Conservation (phyloP, 2,797 vertebrate species). For the Acipenser transmontanus region DNA sequence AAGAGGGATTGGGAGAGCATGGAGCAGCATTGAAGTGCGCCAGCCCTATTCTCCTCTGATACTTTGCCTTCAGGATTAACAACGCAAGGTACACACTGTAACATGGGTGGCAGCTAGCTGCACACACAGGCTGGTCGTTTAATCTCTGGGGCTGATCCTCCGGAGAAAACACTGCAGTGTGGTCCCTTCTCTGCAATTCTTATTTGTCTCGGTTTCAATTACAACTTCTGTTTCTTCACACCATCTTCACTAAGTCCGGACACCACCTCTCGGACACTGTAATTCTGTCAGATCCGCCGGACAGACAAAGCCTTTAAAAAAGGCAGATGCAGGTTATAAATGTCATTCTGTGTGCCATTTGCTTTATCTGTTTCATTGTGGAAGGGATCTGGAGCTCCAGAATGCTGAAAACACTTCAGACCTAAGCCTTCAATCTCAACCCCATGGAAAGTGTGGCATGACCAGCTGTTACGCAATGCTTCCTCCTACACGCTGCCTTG, state of each 20-base stretch:
- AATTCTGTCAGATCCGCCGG: slow-evolving; percentile 43
- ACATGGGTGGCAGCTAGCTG: slow-evolving; percentile 21
- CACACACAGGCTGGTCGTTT: slow-evolving; percentile 31
- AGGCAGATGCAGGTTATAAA: slow-evolving; percentile 45
- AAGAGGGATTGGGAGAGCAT: slow-evolving; percentile 19
- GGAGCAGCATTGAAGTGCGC: slow-evolving; percentile 11
- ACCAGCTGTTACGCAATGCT: too few species aligned
- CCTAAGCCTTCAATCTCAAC: too few species aligned
- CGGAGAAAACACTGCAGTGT: slow-evolving; percentile 23
- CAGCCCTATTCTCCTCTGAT: slow-evolving; percentile 30
- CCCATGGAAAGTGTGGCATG: too few species aligned
- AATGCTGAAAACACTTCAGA: too few species aligned
- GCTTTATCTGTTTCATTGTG: too few species aligned
- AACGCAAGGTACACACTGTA: slow-evolving; percentile 28
- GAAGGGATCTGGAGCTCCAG: too few species aligned
- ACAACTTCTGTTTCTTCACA: slow-evolving; percentile 54
- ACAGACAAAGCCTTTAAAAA: slow-evolving; percentile 30
- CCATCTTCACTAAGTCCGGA: slow-evolving; percentile 41
- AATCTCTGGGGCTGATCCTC: slow-evolving; percentile 44
- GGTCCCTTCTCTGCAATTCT: slow-evolving; percentile 38
- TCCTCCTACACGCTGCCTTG: too few species aligned
- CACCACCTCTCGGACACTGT: slow-evolving; percentile 53
- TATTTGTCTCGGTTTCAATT: slow-evolving; percentile 44
- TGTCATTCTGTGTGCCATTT: too few species aligned
- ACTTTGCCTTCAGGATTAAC: slow-evolving; percentile 49